Evolutionary conservation across 2,888 invertebrate species (phyloP).

Genomic region (Glaucopsyche alexis): DNA sequence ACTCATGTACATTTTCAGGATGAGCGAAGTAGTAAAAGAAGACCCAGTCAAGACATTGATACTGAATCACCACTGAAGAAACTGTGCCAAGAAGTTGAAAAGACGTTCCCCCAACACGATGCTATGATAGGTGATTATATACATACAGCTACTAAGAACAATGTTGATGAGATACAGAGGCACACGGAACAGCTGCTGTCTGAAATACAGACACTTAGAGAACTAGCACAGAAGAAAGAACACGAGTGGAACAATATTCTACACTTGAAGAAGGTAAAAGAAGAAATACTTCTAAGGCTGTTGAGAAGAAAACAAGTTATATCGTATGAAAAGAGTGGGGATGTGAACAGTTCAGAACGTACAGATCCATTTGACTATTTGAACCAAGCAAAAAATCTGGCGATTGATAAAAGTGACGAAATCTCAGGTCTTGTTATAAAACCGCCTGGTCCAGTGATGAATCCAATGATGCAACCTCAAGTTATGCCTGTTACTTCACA

Average conservation of each 20-base stretch:
- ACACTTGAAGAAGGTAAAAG: constrained; percentile 90
- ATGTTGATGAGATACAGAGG: constrained; percentile 80
- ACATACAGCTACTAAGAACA: constrained; percentile 81
- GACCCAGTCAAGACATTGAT: constrained; percentile 66
- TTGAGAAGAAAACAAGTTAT: constrained; percentile 84
- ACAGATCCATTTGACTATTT: constrained; percentile 69
- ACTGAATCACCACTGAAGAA: constrained; percentile 72
- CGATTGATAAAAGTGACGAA: constrained; percentile 74
- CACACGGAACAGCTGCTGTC: constrained; percentile 83
- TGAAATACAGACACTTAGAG: constrained; percentile 85
- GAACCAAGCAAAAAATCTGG: constrained; percentile 67
- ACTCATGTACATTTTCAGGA: constrained; percentile 50
- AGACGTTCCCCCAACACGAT: constrained; percentile 78
- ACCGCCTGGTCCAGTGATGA: constrained; percentile 59
- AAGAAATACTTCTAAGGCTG: constrained; percentile 87
- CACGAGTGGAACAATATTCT: constrained; percentile 92
- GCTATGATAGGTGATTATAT: constrained; percentile 82
- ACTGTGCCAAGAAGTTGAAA: constrained; percentile 74
- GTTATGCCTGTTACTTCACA: constrained; percentile 65
- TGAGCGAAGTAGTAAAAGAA: constrained; percentile 62
- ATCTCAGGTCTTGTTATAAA: constrained; percentile 70
- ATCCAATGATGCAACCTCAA: constrained; percentile 61
- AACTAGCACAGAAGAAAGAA: constrained; percentile 89
- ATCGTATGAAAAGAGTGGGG: constrained; percentile 66
- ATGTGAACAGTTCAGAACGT: constrained; percentile 62